These are phyloP conservation scores for Bedellia somnulentella DNA, from an alignment of 2,888 invertebrate genomes.

Conservation along the genomic window DNA sequence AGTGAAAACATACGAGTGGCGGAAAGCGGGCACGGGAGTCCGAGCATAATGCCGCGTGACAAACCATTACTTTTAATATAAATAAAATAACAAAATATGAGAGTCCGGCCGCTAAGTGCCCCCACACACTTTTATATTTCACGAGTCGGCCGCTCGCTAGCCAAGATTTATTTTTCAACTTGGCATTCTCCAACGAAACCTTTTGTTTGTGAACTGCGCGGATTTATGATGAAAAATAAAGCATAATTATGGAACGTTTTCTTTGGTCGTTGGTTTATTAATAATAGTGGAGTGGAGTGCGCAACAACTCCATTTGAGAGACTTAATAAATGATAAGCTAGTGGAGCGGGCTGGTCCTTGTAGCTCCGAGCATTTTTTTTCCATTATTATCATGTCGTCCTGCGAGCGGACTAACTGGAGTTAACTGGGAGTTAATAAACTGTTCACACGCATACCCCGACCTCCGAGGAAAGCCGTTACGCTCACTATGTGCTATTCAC, in stretches of 20 bases:
- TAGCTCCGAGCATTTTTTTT: slow-evolving; percentile 3
- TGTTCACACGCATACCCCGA: slow-evolving; percentile 27
- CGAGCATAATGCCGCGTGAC: slow-evolving; percentile 48
- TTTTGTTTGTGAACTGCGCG: slow-evolving; percentile 8
- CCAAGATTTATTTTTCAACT: slow-evolving; percentile 28
- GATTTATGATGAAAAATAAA: too few species aligned
- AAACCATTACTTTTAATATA: slow-evolving; percentile 61
- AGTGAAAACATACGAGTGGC: slow-evolving; percentile 60
- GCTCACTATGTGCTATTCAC: too few species aligned
- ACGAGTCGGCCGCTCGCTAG: slow-evolving; percentile 26
- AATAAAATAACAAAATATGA: slow-evolving; percentile 63
- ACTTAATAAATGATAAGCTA: too few species aligned
- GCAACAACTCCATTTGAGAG: too few species aligned
- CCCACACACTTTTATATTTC: slow-evolving; percentile 56
- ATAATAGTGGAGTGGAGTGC: too few species aligned
- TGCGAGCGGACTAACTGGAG: slow-evolving; percentile 9
- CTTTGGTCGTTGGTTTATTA: too few species aligned
- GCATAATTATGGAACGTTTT: too few species aligned
- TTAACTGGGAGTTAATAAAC: too few species aligned
- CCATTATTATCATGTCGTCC: slow-evolving; percentile 23
- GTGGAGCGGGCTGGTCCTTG: too few species aligned
- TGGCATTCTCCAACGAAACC: slow-evolving; percentile 11
- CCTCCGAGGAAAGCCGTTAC: too few species aligned
- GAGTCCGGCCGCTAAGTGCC: slow-evolving; percentile 58
- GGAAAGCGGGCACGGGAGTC: slow-evolving; percentile 52